Base-by-base conservation (phyloP, 1,140 invertebrate species). In the Conus betulinus region DNA sequence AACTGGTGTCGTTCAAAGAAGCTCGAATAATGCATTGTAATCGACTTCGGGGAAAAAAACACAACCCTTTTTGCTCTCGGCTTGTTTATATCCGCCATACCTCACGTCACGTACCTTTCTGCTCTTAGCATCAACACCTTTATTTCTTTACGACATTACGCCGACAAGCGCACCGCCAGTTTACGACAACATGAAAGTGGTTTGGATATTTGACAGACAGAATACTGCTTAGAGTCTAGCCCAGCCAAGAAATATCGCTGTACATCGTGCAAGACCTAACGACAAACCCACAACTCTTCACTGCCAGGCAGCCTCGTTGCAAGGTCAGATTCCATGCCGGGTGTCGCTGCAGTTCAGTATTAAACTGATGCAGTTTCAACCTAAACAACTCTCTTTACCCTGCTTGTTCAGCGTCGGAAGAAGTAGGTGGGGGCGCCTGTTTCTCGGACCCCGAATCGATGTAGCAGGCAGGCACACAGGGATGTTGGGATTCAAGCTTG, bases 141-240 rank as follows among this genome's bases (percentile, higher is more conserved):
- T 51, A 83, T 55, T 83, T 55, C 52, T 83, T 83, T 83, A 83
- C 81, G 81, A 83, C 81, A 55, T 25, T 8, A 10, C 20, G 81
- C 20, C 81, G 52, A 83, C 25, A 83, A n/a, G 81, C 23, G 51
- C 81, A n/a, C 53, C 15, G 52, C 51, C 51, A 53, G 20, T 83
- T 83, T 83, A 83, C 81, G 81, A 83, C 51, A 83, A 83, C 81
- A 55, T 83, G 81, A 83, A 83, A 83, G 81, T 6, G n/a, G 81
- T 20, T 52, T 39, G 25, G 39, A 39, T 20, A 23, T 20, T 71
- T 71, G 17, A 71, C 17, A 71, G 23, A 71, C 15, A 6, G 20
- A 71, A 20, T 71, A 23, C 13, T 23, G 11, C 13, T 23, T 20
- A 71, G 67, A 71, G 67, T 71, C 39, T 39, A 39, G 39, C 39